phyloP scores from a whole-genome alignment of 2,113 vertebrate species.

The Epinephelus moara region DNA sequence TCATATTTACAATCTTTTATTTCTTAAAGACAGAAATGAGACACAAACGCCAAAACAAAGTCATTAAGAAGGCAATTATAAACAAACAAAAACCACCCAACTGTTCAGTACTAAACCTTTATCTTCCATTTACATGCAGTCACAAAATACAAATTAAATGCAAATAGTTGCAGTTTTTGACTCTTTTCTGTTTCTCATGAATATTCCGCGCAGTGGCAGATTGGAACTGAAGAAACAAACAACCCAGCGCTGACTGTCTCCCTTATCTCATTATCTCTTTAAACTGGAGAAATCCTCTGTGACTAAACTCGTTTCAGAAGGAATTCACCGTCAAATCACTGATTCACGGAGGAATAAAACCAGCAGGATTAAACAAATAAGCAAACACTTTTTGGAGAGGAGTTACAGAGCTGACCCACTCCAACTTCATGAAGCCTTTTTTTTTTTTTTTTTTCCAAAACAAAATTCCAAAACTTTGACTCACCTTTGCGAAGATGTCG shows the following conservation, averaged over 20 bases:
- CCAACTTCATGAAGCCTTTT: not conserved
- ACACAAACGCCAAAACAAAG: not conserved
- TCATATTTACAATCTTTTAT: not conserved
- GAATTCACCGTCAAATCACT: conserved; percentile 18
- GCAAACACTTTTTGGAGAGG: not conserved
- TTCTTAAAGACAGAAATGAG: not conserved
- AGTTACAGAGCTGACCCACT: not conserved
- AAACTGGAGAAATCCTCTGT: not conserved
- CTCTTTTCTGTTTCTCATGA: not conserved
- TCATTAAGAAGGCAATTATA: not conserved
- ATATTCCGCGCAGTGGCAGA: not conserved
- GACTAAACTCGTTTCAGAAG: not conserved
- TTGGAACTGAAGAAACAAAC: conserved; percentile 24
- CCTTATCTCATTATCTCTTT: conserved; percentile 22
- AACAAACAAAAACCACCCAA: not conserved
- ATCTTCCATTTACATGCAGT: conserved; percentile 4
- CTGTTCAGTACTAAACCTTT: not conserved
- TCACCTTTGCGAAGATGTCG: conserved; percentile 79
- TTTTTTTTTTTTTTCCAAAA: not conserved
- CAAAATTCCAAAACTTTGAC: conserved; percentile 36
- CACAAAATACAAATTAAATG: not conserved
- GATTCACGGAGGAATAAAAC: not conserved
- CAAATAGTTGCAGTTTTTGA: not conserved
- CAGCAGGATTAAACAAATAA: conserved; percentile 5
- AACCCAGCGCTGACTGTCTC: not conserved